Conservation (phyloP, 2,113 vertebrate species). For the Opisthocomus hoazin region DNA sequence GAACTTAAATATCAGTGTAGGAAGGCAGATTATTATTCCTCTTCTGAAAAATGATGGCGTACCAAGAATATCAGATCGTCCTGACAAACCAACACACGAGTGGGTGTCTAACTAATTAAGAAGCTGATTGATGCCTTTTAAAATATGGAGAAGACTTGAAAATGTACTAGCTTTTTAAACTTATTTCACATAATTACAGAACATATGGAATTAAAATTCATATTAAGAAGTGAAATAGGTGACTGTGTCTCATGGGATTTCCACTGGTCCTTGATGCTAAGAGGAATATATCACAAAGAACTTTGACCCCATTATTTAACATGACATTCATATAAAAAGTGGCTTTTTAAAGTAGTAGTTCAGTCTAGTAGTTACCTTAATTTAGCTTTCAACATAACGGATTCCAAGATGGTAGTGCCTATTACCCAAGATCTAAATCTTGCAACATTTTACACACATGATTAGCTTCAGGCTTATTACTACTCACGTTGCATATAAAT, state of each 20-base stretch:
- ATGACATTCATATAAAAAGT: not conserved
- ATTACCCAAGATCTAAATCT: not conserved
- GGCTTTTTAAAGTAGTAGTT: not conserved
- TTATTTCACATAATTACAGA: not conserved
- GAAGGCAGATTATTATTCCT: not conserved
- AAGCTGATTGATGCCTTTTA: not conserved
- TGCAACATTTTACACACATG: not conserved
- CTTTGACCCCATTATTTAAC: not conserved
- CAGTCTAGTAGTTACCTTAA: not conserved
- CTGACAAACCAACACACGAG: not conserved
- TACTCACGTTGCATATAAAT: not conserved
- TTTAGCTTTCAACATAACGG: not conserved
- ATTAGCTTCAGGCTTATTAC: not conserved
- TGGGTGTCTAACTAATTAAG: not conserved
- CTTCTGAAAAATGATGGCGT: not conserved
- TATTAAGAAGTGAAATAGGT: not conserved
- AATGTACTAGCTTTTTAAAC: not conserved
- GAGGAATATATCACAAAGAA: not conserved
- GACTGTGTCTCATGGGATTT: not conserved
- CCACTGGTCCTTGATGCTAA: rapidly evolving
- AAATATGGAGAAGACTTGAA: not conserved
- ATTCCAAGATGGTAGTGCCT: not conserved
- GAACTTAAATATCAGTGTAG: not conserved
- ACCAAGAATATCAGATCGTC: not conserved
- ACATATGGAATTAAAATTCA: not conserved